These are phyloP conservation scores for Oreochromis niloticus DNA, from an alignment of 2,113 vertebrate genomes.

Conservation along the genomic window DNA sequence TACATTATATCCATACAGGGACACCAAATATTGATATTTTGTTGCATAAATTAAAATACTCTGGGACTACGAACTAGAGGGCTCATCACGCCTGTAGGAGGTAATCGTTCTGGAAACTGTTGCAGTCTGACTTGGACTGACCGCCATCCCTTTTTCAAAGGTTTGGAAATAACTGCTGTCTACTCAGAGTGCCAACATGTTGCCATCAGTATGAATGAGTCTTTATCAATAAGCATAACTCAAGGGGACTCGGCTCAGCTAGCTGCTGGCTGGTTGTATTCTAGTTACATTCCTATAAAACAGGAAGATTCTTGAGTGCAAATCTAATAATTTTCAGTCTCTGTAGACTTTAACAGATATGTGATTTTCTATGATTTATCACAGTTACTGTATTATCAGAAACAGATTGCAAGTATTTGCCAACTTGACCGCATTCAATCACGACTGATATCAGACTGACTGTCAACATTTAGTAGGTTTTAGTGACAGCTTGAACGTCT, in stretches of 20 bases:
- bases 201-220: not conserved
- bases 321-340: not conserved
- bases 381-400: not conserved
- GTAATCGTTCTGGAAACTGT: not conserved
- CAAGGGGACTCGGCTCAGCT: not conserved
- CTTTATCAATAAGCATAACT: not conserved
- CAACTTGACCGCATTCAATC: not conserved
- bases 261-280: not conserved
- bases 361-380: not conserved
- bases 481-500: not conserved
- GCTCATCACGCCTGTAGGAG: fast-evolving
- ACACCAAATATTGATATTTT: not conserved
- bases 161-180: not conserved
- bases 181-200: not conserved
- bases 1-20: not conserved
- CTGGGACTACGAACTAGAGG: not conserved
- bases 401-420: not conserved
- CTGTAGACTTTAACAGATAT: not conserved
- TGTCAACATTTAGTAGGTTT: not conserved
- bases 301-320: not conserved
- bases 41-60: not conserved
- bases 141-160: not conserved
- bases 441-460: not conserved
- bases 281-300: not conserved
- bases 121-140: not conserved